phyloP scores from a whole-genome alignment of 2,797 vertebrate genomes.

The Xyrichtys novacula region DNA sequence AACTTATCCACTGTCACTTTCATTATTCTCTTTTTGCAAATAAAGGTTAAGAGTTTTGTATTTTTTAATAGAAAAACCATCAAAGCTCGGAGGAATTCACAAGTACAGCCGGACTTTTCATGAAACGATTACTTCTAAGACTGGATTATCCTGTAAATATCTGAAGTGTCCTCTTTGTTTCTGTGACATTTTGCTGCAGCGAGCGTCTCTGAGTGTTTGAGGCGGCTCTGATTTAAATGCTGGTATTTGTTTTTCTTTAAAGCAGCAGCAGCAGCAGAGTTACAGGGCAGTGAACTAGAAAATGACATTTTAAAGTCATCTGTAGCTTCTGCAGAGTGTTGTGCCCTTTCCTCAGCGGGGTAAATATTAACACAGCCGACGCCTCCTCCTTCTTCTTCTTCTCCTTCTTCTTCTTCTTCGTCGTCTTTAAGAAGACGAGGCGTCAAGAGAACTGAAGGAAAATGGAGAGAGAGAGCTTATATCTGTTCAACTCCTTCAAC shows the following conservation, averaged over 20 bases:
- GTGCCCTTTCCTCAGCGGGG: constrained; percentile 79
- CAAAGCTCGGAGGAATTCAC: not conserved
- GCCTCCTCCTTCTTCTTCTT: not conserved
- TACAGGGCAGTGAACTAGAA: constrained; percentile 88
- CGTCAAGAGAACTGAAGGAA: constrained; percentile 4
- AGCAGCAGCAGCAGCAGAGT: constrained; percentile 77
- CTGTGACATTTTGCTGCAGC: constrained; percentile 61
- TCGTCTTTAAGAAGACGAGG: constrained; percentile 22
- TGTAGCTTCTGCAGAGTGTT: constrained; percentile 64
- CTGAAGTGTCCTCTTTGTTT: constrained; percentile 37
- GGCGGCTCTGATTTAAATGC: constrained; percentile 79
- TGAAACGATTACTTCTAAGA: not conserved
- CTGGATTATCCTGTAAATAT: constrained; percentile 37
- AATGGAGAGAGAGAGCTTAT: not conserved
- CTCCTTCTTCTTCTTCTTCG: not conserved
- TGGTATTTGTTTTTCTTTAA: constrained; percentile 81
- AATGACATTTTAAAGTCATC: constrained; percentile 87
- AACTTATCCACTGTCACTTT: too few relatives aligned
- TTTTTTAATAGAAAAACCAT: not conserved
- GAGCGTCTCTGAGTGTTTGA: constrained; percentile 29
- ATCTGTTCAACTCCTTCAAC: not conserved
- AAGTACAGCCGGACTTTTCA: not conserved
- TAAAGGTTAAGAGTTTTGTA: not conserved
- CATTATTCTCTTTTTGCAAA: not conserved
- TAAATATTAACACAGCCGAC: constrained; percentile 72